A percentile compares a stretch with the other conserved stretches of the same genome.
Conservation (phyloP, 2,888 invertebrate species). For the Pachliopta kotzebuea region DNA sequence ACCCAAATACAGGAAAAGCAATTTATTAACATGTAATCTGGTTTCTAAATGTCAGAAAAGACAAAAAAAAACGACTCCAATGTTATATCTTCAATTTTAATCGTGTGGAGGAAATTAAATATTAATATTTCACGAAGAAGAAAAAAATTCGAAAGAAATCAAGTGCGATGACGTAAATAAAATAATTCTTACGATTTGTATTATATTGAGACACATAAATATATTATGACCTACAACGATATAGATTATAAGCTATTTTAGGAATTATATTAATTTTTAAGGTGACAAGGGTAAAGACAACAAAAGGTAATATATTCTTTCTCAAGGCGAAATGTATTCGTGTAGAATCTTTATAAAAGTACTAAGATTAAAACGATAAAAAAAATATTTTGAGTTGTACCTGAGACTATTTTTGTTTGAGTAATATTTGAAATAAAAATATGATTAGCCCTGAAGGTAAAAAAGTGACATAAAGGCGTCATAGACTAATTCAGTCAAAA, state of each 20-base stretch:
- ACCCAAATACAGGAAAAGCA: neutral
- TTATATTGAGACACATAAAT: neutral
- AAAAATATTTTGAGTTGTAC: too few relatives aligned
- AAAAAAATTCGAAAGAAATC: neutral
- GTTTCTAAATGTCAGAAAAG: slow-evolving; percentile 44
- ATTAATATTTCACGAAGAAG: slow-evolving; percentile 4
- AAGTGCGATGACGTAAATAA: neutral
- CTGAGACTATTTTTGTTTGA: too few relatives aligned
- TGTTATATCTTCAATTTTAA: slow-evolving; percentile 7
- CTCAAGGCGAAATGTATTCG: too few relatives aligned
- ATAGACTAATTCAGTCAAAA: too few relatives aligned
- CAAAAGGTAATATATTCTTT: too few relatives aligned
- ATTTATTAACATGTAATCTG: slow-evolving; percentile 34
- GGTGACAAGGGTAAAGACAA: neutral
- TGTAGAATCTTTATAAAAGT: too few relatives aligned
- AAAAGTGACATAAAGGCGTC: too few relatives aligned
- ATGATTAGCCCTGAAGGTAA: too few relatives aligned
- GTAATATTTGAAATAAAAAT: too few relatives aligned
- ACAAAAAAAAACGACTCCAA: slow-evolving; percentile 16
- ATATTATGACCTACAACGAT: neutral
- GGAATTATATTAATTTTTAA: neutral
- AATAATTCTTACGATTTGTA: neutral
- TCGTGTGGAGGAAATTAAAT: neutral
- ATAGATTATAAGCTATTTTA: neutral
- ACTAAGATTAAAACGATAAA: too few relatives aligned